Evolutionary conservation across 2,113 vertebrate species (phyloP).

Genomic region (Cricetomys ansorgei): DNA sequence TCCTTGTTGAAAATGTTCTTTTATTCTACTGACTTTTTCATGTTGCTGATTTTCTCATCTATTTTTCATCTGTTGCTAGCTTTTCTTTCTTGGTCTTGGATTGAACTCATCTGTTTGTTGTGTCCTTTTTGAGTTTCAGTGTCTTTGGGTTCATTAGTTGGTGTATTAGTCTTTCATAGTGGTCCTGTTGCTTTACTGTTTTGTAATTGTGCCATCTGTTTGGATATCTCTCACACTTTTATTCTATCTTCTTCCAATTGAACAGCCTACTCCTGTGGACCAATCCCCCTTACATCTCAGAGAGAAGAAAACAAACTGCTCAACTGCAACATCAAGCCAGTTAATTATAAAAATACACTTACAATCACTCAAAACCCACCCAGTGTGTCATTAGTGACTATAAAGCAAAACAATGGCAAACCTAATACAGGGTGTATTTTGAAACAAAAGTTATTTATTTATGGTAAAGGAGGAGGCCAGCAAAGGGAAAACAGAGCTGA

Average conservation of each 20-base stretch:
- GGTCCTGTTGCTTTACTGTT: background rate
- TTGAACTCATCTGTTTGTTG: background rate
- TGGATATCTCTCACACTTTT: background rate
- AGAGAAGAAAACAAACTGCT: background rate
- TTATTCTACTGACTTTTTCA: background rate
- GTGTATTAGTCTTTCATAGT: background rate
- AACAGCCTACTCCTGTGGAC: background rate
- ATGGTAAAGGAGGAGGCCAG: background rate
- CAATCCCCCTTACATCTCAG: background rate
- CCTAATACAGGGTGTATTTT: background rate
- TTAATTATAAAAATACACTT: background rate
- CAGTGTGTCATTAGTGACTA: background rate
- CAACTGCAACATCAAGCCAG: background rate
- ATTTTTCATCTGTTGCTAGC: background rate
- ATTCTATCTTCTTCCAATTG: background rate
- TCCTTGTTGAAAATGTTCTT: background rate
- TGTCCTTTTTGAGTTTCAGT: background rate
- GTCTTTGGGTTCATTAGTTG: background rate
- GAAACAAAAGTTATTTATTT: background rate
- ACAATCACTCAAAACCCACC: background rate
- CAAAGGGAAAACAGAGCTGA: background rate
- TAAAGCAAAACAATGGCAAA: background rate
- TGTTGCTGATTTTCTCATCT: background rate
- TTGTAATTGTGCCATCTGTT: background rate
- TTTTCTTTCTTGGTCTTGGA: background rate